These are phyloP conservation scores for Xenus cinereus DNA, from an alignment of 2,113 vertebrate genomes.

Conservation along the genomic window DNA sequence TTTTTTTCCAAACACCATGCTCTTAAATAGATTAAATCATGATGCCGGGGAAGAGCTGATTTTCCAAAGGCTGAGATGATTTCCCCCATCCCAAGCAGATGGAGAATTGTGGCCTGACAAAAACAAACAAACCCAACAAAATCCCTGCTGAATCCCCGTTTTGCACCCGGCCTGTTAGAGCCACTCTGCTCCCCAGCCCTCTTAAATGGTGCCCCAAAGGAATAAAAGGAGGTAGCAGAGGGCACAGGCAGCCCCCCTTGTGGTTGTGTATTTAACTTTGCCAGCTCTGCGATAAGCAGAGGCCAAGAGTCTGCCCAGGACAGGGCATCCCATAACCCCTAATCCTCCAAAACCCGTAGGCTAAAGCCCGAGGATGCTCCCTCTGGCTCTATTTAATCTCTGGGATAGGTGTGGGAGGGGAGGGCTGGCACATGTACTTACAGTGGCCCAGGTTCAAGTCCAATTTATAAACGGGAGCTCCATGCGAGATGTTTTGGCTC, in stretches of 20 bases:
- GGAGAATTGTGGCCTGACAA: neutral
- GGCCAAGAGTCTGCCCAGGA: fast-evolving
- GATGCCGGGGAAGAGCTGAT: neutral
- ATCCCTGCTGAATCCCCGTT: neutral
- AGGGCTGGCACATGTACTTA: neutral
- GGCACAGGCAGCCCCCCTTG: neutral
- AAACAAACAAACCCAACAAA: neutral
- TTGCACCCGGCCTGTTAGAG: neutral
- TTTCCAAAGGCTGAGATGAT: neutral
- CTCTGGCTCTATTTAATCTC: fast-evolving
- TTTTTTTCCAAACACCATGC: neutral
- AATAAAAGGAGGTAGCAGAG: neutral
- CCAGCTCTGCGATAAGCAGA: neutral
- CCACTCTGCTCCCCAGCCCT: neutral
- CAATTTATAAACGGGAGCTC: neutral
- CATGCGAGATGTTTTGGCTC: neutral
- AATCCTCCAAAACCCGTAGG: too few relatives aligned
- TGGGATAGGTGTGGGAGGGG: neutral
- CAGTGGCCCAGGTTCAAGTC: neutral
- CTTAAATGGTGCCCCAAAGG: neutral
- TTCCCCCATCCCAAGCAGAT: neutral
- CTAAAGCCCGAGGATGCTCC: fast-evolving
- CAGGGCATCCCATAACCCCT: too few relatives aligned
- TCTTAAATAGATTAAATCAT: neutral
- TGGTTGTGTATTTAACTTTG: fast-evolving